These are phyloP conservation scores for Calliopsis andreniformis DNA, from an alignment of 1,140 invertebrate genomes.

Conservation along the genomic window DNA sequence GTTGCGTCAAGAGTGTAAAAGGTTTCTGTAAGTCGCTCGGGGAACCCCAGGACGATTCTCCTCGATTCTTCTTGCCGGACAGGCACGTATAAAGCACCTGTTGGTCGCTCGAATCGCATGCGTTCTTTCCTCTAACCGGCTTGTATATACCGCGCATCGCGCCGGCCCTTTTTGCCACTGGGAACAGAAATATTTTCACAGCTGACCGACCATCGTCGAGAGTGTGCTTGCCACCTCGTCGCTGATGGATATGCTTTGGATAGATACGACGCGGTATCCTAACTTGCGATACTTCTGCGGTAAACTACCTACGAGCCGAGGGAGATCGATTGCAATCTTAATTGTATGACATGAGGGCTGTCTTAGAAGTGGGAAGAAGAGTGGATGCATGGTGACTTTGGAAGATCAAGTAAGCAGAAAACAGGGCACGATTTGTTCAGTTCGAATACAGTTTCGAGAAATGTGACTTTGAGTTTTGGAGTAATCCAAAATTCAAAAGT, in stretches of 20 bases:
- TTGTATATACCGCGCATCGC: slow-evolving; percentile 34
- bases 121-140: slow-evolving; percentile 55
- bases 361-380: too few relatives aligned
- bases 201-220: slow-evolving; percentile 57
- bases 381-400: too few relatives aligned
- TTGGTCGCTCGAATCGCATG: slow-evolving; percentile 64
- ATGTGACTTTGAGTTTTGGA: too few relatives aligned
- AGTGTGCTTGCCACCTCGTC: slow-evolving; percentile 59
- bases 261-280: slow-evolving; percentile 57
- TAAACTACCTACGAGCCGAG: too few relatives aligned
- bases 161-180: slow-evolving; percentile 59
- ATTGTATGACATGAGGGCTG: too few relatives aligned
- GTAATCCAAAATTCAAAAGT: too few relatives aligned
- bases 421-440: too few relatives aligned
- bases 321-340: too few relatives aligned
- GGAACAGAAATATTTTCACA: slow-evolving; percentile 69
- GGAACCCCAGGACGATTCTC: slow-evolving; percentile 59
- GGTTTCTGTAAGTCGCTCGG: slow-evolving; percentile 50
- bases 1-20: slow-evolving; percentile 45
- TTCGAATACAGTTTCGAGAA: too few relatives aligned
- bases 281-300: neutral
- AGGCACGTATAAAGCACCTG: slow-evolving; percentile 69
- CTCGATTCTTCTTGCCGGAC: slow-evolving; percentile 63
- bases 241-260: slow-evolving; percentile 44
- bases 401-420: too few relatives aligned